Percentiles rank a stretch among this genome's conserved stretches.
These are phyloP conservation scores for Heteromurus nitidus DNA, from an alignment of 2,888 invertebrate genomes.

Conservation along the genomic window DNA sequence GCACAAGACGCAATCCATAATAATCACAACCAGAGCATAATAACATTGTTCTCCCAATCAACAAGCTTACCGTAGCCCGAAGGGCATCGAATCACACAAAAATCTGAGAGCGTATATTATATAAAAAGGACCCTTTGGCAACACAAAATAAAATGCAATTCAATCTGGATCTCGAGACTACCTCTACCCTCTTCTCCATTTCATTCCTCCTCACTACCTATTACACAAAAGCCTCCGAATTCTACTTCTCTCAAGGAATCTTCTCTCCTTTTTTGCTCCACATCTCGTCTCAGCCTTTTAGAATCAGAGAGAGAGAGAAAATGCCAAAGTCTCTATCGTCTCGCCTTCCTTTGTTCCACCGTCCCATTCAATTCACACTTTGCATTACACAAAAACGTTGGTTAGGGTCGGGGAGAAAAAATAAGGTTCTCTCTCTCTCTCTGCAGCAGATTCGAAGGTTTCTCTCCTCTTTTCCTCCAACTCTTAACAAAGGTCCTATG, in stretches of 20 bases:
- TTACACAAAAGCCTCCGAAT: neutral
- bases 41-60: slow-evolving; percentile 7
- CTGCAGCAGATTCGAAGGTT: slow-evolving; percentile 17
- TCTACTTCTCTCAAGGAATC: slow-evolving; percentile 42
- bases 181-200: slow-evolving; percentile 4
- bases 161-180: slow-evolving; percentile 13
- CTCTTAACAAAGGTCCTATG: slow-evolving; percentile 34
- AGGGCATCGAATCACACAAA: slow-evolving; percentile 34
- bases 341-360: slow-evolving; percentile 21
- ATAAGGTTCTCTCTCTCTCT: no score
- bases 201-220: neutral
- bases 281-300: slow-evolving; percentile 1
- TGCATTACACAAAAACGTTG: slow-evolving; percentile 28
- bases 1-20: slow-evolving; percentile 49
- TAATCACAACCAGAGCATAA: slow-evolving; percentile 54
- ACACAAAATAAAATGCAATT: no score
- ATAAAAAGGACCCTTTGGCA: slow-evolving; percentile 11
- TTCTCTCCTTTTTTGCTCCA: no score
- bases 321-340: slow-evolving; percentile 3
- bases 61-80: slow-evolving; percentile 12
- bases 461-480: no score
- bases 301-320: neutral
- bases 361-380: slow-evolving; percentile 53
- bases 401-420: neutral
- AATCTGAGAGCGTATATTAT: no score